Base-by-base conservation (phyloP, 1,140 invertebrate genomes). In the Bombus polaris region DNA sequence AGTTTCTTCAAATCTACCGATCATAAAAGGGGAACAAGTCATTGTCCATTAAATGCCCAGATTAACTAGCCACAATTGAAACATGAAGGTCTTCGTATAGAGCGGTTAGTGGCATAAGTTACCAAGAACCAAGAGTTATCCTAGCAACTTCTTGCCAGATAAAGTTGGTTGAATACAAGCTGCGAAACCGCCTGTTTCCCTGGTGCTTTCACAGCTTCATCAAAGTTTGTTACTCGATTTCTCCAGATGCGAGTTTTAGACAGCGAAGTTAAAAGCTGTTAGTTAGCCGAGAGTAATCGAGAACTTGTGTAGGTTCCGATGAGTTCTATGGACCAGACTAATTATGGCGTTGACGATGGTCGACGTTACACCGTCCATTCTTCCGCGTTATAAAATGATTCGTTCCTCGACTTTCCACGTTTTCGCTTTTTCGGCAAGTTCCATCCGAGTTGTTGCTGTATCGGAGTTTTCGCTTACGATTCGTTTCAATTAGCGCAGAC, bases 171-270 rank as follows among this genome's bases (percentile, higher is more conserved):
- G 37, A 74, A 62, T 59, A 32, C 76, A 68, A 78, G 57, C 74
- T 73, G 57, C 35, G 75, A 79, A 74, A 72, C 73, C 81, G 75
- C 25, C 57, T 47, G 57, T 87, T 83, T 59, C 72, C 81, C n/a
- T 28, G 68, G 42, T 66, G 74, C 81, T 87, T 75, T 80, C 66
- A 53, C 44, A 13, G 68, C 81, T 80, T 87, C 86, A 80, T 87
- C 86, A 79, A 85, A 87, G 71, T 87, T 85, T 84, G 86, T 84
- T 85, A 75, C 82, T 68, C 76, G 82, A 87, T 85, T 87, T 79
- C 86, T 87, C 76, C 22, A 28, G 81, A 83, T 87, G 74, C 35
- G 74, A 82, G 75, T 57, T 59, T 83, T 35, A 57, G 59, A 75
- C 62, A 37, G 37, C 35, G 47, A 68, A 80, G 74, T 74, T 85